Percentiles rank a stretch among this genome's conserved stretches.
Conservation (phyloP, 1,140 invertebrate species). For the Gonioctena quinquepunctata region DNA sequence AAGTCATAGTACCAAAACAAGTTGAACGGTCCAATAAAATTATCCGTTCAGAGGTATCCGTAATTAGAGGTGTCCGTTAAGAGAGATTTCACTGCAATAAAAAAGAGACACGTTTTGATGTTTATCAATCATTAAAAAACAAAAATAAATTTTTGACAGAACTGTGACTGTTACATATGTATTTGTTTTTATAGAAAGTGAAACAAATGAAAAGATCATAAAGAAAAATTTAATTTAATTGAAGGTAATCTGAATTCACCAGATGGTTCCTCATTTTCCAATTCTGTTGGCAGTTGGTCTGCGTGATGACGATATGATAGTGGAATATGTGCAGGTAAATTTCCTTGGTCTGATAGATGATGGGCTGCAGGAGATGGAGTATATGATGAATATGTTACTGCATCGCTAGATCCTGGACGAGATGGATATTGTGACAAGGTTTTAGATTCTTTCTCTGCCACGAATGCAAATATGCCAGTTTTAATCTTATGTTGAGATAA, state of each 20-base stretch:
- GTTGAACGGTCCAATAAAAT: no score
- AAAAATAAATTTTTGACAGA: no score
- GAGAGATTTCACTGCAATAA: no score
- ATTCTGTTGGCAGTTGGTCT: no score
- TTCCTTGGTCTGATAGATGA: neutral
- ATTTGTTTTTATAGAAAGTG: neutral
- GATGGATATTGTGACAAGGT: constrained; percentile 2
- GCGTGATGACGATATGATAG: no score
- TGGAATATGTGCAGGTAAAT: neutral
- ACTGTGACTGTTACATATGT: no score
- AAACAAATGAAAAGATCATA: neutral
- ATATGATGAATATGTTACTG: constrained; percentile 11
- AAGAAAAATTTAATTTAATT: neutral
- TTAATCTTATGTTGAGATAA: constrained; percentile 5
- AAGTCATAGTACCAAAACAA: no score
- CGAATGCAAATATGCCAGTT: constrained; percentile 1
- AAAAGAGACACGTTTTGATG: no score
- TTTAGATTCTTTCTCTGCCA: constrained; percentile 11
- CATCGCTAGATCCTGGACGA: constrained; percentile 15
- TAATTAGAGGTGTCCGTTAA: no score
- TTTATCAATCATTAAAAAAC: no score
- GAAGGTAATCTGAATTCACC: neutral
- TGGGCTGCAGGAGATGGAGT: neutral
- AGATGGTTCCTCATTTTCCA: no score
- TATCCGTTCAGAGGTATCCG: no score